phyloP scores from a whole-genome alignment of 2,113 vertebrate species.

The Cisticola juncidis region DNA sequence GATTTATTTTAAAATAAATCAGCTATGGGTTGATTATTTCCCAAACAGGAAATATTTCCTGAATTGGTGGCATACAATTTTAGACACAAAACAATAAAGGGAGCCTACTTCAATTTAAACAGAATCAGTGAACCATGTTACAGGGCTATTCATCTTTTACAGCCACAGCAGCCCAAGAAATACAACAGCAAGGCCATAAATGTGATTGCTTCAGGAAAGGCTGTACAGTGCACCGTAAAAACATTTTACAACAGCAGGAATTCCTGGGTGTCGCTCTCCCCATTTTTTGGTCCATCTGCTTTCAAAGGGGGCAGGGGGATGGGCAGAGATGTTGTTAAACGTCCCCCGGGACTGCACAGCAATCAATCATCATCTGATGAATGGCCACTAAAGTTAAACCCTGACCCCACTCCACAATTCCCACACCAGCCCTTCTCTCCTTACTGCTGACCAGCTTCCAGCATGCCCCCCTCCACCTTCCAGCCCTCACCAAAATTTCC shows the following conservation, averaged over 20 bases:
- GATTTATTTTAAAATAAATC: conserved; percentile 66
- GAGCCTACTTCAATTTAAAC: conserved; percentile 60
- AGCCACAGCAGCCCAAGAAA: conserved; percentile 64
- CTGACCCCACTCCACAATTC: conserved; percentile 76
- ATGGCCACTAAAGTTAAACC: conserved; percentile 80
- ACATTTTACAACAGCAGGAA: conserved; percentile 71
- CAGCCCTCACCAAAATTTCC: conserved; percentile 78
- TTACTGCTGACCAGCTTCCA: conserved; percentile 58
- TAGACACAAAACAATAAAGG: conserved; percentile 58
- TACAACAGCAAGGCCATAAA: conserved; percentile 67
- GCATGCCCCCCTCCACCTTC: conserved; percentile 31
- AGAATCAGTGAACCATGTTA: conserved; percentile 66
- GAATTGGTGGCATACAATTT: conserved; percentile 59
- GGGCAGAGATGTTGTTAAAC: conserved; percentile 69
- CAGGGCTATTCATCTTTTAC: conserved; percentile 71
- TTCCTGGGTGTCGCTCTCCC: conserved; percentile 73
- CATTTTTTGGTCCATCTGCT: conserved; percentile 70
- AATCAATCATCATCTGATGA: conserved; percentile 86
- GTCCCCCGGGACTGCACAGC: conserved; percentile 72
- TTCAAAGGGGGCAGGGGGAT: conserved; percentile 63
- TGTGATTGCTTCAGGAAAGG: conserved; percentile 68
- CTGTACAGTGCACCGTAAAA: conserved; percentile 72
- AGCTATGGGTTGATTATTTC: conserved; percentile 65
- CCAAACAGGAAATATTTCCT: conserved; percentile 68
- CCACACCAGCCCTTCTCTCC: conserved; percentile 57